Evolutionary conservation across 2,113 vertebrate genomes (phyloP).

Genomic region (Dicrurus megarhynchus): DNA sequence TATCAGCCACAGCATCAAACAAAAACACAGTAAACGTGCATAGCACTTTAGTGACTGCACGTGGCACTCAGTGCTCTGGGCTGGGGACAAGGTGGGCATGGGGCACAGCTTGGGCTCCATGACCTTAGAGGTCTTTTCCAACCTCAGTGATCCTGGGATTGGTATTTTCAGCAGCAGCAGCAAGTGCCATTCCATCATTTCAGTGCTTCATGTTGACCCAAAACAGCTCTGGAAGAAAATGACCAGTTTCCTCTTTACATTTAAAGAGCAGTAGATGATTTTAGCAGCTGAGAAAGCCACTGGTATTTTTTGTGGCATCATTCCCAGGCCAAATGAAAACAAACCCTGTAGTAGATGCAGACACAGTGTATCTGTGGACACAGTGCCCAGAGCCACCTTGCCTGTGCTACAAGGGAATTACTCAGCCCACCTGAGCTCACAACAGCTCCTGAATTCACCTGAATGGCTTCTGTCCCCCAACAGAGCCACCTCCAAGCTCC

Average conservation of each 20-base stretch:
- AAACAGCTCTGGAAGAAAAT: conserved; percentile 22
- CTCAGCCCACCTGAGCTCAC: not conserved
- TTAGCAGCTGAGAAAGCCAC: conserved; percentile 52
- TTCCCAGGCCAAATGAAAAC: conserved; percentile 27
- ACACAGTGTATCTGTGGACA: not conserved
- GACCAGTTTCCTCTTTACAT: not conserved
- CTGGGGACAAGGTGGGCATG: not conserved
- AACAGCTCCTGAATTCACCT: not conserved
- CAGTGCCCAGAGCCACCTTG: not conserved
- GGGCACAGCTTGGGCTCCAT: not conserved
- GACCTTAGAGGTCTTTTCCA: not conserved
- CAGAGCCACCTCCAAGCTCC: not conserved
- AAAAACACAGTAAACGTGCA: not conserved
- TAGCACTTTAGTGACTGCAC: not conserved
- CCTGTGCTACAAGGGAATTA: not conserved
- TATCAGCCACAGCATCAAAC: not conserved
- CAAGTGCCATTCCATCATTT: not conserved
- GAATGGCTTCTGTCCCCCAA: not conserved
- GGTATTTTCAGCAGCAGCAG: not conserved
- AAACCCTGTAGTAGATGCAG: not conserved
- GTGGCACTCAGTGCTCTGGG: not conserved
- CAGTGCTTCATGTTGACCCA: not conserved
- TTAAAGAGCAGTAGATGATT: conserved; percentile 24
- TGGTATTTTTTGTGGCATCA: conserved; percentile 22
- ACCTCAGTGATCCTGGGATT: not conserved